A percentile compares a stretch with the other conserved stretches of the same genome.
phyloP scores from a whole-genome alignment of 2,888 invertebrate species.

The Eupithecia subfuscata region DNA sequence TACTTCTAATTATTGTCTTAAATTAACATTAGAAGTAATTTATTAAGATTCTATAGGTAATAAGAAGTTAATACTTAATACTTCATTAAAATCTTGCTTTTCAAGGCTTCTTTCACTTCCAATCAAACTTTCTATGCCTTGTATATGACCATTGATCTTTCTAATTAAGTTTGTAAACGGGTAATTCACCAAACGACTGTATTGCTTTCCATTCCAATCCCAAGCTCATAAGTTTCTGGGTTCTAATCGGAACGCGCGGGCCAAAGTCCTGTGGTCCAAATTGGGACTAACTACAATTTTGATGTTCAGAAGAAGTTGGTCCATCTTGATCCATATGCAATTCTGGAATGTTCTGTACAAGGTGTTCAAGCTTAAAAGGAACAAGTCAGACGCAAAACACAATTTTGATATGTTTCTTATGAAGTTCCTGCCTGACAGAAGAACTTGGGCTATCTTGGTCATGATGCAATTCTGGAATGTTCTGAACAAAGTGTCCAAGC shows the following conservation, averaged over 20 bases:
- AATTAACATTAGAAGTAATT: background rate
- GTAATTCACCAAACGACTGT: background rate
- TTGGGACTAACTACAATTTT: background rate
- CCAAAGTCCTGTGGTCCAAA: background rate
- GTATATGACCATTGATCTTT: background rate
- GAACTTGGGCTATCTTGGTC: background rate
- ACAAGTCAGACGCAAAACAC: background rate
- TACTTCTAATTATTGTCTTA: background rate
- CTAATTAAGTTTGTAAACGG: background rate
- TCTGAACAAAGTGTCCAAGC: background rate
- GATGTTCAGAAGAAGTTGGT: background rate
- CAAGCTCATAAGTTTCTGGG: background rate
- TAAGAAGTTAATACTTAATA: background rate
- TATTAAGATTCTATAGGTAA: background rate
- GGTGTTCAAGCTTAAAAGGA: background rate
- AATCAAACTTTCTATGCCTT: constrained; percentile 3
- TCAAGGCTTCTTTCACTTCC: background rate
- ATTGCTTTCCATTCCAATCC: background rate
- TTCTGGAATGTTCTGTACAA: background rate
- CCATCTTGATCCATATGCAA: background rate
- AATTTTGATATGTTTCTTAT: background rate
- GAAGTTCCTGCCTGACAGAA: background rate
- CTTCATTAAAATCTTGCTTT: background rate
- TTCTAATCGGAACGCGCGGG: background rate
- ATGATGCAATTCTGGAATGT: background rate